Conservation (phyloP, 2,888 invertebrate species). For the Trissolcus brochymenae region DNA sequence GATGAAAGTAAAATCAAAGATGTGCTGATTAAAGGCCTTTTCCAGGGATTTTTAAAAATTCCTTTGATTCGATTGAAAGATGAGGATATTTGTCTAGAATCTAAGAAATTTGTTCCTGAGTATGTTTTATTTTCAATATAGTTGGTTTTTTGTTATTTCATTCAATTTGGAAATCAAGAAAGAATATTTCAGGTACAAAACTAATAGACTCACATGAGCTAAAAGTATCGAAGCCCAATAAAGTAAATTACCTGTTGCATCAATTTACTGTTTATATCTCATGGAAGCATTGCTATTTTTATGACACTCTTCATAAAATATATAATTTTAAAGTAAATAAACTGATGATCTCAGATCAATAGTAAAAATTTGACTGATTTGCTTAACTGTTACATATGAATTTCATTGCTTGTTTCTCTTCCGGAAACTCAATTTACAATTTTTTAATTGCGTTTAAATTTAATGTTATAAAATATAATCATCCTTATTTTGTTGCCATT, state of each 20-base stretch:
- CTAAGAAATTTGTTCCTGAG: constrained; percentile 70
- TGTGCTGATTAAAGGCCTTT: constrained; percentile 42
- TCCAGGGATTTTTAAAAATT: constrained; percentile 36
- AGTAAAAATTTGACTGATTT: no score
- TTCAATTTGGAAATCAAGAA: constrained; percentile 62
- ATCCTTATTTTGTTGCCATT: no score
- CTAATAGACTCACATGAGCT: constrained; percentile 60
- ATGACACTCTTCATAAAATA: no score
- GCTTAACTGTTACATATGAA: no score
- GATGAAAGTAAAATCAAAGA: constrained; percentile 5
- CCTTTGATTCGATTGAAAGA: constrained; percentile 31
- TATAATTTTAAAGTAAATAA: no score
- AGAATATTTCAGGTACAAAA: constrained; percentile 70
- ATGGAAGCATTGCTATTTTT: constrained; percentile 62
- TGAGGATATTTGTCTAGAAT: constrained; percentile 54
- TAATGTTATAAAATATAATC: no score
- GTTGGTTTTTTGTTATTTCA: constrained; percentile 45
- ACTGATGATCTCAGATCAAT: constrained; percentile 1
- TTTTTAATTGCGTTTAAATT: no score
- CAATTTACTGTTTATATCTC: constrained; percentile 57
- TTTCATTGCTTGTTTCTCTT: no score
- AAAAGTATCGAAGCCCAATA: constrained; percentile 53
- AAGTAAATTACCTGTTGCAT: constrained; percentile 37
- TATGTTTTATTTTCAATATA: constrained; percentile 59
- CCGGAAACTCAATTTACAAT: no score